Evolutionary conservation across 2,888 invertebrate genomes (phyloP).

Genomic region (Eilema caniola): DNA sequence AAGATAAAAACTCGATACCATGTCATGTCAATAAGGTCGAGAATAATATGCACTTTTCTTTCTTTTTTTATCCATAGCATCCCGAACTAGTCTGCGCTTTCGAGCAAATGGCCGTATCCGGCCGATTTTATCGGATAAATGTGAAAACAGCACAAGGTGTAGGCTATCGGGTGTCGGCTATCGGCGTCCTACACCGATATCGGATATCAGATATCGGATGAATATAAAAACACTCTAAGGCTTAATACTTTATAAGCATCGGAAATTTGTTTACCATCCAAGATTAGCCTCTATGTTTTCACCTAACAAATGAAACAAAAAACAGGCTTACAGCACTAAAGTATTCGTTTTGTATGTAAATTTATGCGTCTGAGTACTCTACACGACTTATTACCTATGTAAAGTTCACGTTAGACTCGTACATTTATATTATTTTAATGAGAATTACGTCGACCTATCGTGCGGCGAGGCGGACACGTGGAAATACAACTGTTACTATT

Average conservation of each 20-base stretch:
- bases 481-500: constrained; percentile 26
- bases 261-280: neutral
- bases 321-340: neutral
- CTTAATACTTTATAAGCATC: neutral
- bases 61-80: too few species aligned
- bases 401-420: constrained; percentile 28
- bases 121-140: too few species aligned
- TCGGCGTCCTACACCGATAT: too few species aligned
- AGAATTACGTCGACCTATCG: constrained; percentile 36
- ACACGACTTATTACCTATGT: constrained; percentile 13
- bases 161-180: too few species aligned
- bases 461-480: constrained; percentile 28
- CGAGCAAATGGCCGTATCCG: too few species aligned
- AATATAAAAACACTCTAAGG: too few species aligned
- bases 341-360: neutral
- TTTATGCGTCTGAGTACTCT: constrained; percentile 5
- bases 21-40: too few species aligned
- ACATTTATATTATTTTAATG: constrained; percentile 38
- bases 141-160: too few species aligned
- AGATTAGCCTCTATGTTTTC: neutral
- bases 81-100: too few species aligned
- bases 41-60: too few species aligned
- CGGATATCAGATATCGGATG: too few species aligned
- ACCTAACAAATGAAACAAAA: neutral
- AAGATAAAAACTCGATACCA: too few species aligned